phyloP scores from a whole-genome alignment of 2,113 vertebrate species.

The Eonycteris spelaea region DNA sequence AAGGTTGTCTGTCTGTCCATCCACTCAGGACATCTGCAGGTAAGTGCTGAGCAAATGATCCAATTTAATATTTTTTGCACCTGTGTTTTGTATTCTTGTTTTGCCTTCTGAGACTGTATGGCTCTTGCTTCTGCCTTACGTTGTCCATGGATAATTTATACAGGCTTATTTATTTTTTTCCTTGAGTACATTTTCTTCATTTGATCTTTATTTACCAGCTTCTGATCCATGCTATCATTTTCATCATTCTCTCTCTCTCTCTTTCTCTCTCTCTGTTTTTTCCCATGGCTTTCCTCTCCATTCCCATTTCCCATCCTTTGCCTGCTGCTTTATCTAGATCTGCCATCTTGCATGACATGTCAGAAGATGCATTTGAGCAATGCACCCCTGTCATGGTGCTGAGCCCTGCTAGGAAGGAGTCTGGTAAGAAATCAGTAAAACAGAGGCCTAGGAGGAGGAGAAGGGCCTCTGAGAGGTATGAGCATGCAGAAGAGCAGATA shows the following conservation, averaged over 20 bases:
- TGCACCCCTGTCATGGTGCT: conserved; percentile 82
- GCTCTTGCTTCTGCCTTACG: conserved; percentile 67
- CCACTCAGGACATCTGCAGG: conserved; percentile 97
- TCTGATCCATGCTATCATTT: conserved; percentile 74
- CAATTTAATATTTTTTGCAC: background rate
- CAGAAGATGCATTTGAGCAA: conserved; percentile 86
- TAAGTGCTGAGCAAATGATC: conserved; percentile 75
- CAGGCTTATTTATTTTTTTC: background rate
- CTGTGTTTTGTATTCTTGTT: background rate
- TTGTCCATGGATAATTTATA: conserved; percentile 42
- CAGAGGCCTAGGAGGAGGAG: conserved; percentile 86
- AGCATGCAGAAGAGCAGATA: conserved; percentile 77
- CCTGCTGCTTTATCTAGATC: conserved; percentile 84
- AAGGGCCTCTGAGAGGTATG: conserved; percentile 78
- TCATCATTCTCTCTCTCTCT: conserved; percentile 75
- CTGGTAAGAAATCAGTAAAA: conserved; percentile 88
- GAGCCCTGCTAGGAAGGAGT: conserved; percentile 80
- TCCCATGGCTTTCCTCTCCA: conserved; percentile 79
- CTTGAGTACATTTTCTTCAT: conserved; percentile 57
- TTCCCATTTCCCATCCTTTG: conserved; percentile 78
- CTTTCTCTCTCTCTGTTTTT: conserved; percentile 65
- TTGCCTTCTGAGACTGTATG: conserved; percentile 22
- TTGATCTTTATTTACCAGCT: conserved; percentile 70
- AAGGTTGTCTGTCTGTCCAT: conserved; percentile 89
- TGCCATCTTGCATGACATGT: conserved; percentile 84